These are phyloP conservation scores for Urechis unicinctus DNA, from an alignment of 2,888 invertebrate genomes.

Conservation along the genomic window DNA sequence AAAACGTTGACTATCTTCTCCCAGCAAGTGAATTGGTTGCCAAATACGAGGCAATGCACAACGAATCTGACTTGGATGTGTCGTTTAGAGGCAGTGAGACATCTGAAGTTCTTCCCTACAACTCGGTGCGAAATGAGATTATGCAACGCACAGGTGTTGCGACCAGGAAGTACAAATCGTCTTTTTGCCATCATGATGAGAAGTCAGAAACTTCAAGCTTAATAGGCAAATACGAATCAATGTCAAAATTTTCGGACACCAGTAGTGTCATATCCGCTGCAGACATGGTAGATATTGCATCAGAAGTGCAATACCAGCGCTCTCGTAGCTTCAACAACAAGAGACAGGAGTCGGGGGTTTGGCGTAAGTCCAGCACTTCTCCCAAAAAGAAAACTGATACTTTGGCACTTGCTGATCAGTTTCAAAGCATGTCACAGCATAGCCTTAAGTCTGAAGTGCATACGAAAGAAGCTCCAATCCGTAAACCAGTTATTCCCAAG, in stretches of 20 bases:
- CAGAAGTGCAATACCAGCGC: neutral
- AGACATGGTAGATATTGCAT: neutral
- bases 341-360: neutral
- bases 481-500: no score
- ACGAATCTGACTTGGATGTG: neutral
- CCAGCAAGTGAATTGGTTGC: neutral
- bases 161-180: neutral
- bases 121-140: neutral
- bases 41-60: neutral
- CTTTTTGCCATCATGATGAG: neutral
- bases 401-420: neutral
- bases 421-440: neutral
- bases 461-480: neutral
- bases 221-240: no score
- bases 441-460: neutral
- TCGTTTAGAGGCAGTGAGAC: neutral
- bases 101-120: neutral
- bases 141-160: neutral
- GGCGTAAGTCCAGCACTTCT: neutral
- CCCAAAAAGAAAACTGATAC: neutral
- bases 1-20: neutral
- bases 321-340: neutral
- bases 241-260: neutral
- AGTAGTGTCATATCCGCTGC: neutral
- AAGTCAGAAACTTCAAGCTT: neutral